Conservation (phyloP, 2,888 invertebrate genomes). For the Trimorus sp. region DNA sequence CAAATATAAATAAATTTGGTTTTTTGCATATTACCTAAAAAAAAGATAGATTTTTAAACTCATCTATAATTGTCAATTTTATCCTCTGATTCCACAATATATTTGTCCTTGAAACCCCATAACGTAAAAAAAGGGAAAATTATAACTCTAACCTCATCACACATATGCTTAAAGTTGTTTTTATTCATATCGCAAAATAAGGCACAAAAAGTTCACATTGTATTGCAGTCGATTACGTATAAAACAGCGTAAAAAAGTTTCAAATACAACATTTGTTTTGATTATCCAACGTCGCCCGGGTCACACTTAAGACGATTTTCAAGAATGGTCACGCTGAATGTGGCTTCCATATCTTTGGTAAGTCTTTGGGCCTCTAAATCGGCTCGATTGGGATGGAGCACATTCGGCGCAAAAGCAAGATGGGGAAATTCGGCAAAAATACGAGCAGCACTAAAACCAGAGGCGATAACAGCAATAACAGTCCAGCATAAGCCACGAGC, state of each 20-base stretch:
- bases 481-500: slow-evolving; percentile 85
- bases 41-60: no score
- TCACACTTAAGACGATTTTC: neutral
- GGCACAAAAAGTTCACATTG: slow-evolving; percentile 1
- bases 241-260: neutral
- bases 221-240: no score
- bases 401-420: slow-evolving; percentile 86
- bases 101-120: no score
- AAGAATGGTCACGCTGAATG: slow-evolving; percentile 1
- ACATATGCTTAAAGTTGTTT: neutral
- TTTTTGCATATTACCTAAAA: no score
- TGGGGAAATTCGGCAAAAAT: slow-evolving; percentile 87
- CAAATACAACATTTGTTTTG: neutral
- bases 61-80: no score
- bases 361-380: slow-evolving; percentile 73
- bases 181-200: neutral
- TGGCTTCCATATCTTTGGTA: slow-evolving; percentile 57
- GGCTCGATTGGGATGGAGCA: slow-evolving; percentile 87
- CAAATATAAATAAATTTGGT: no score
- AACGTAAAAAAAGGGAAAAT: no score
- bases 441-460: slow-evolving; percentile 86
- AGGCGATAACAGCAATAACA: slow-evolving; percentile 86
- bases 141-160: no score
- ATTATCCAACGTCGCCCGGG: neutral
- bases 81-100: no score